phyloP scores from a whole-genome alignment of 2,888 invertebrate species.

The Mesopsocus fuscifrons region DNA sequence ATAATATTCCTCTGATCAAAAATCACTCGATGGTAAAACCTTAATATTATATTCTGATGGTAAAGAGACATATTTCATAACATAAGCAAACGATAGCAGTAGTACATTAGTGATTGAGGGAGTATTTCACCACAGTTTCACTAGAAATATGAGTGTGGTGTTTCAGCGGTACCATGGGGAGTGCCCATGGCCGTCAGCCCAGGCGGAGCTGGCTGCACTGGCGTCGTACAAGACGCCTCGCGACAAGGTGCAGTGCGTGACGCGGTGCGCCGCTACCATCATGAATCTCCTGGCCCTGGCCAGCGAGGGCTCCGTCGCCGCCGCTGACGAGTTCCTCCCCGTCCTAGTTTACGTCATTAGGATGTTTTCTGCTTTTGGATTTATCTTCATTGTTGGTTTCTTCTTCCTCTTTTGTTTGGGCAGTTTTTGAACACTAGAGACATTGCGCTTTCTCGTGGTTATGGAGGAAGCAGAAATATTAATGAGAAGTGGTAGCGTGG shows the following conservation, averaged over 20 bases:
- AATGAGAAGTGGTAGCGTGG: no score
- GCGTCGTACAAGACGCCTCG: conserved; percentile 79
- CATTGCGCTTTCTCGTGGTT: no score
- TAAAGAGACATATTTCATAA: no score
- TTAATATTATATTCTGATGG: no score
- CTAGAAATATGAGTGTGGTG: no score
- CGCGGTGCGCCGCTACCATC: conserved; percentile 78
- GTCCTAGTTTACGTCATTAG: conserved; percentile 90
- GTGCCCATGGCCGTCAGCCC: conserved; percentile 91
- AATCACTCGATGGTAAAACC: no score
- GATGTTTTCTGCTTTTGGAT: conserved; percentile 1
- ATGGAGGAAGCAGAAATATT: neutral
- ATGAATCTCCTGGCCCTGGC: conserved; percentile 84
- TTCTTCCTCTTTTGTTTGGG: conserved; percentile 1
- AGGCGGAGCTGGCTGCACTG: conserved; percentile 70
- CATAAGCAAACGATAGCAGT: no score
- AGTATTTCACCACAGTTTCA: no score
- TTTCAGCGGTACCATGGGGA: conserved; percentile 56
- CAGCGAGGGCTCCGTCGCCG: conserved; percentile 53
- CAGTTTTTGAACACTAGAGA: neutral
- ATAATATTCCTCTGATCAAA: no score
- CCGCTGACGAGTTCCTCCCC: conserved; percentile 91
- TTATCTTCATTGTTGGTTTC: neutral
- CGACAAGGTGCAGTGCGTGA: conserved; percentile 68
- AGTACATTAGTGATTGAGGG: no score